Conservation (phyloP, 92 coral and sea anemone genomes). For the Paragorgia papillata region DNA sequence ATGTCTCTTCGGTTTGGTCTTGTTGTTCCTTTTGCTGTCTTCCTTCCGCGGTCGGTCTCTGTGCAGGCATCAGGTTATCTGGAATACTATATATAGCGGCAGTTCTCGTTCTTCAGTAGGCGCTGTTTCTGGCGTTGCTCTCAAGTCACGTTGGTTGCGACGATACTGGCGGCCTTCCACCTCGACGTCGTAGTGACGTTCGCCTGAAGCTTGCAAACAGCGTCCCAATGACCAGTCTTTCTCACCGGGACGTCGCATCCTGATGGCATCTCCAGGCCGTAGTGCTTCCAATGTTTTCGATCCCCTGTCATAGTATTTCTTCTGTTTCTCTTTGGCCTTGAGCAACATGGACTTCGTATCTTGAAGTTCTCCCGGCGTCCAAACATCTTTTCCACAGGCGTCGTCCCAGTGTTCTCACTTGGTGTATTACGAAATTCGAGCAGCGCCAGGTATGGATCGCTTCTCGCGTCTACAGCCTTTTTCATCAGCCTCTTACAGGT, state of each 20-base stretch:
- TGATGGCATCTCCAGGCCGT: slow-evolving; percentile 16
- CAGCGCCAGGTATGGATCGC: background rate
- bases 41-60: background rate
- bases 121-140: slow-evolving; percentile 18
- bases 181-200: slow-evolving; percentile 18
- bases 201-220: slow-evolving; percentile 1
- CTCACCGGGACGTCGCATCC: slow-evolving; percentile 18
- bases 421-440: slow-evolving; percentile 12
- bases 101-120: background rate
- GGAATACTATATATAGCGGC: background rate
- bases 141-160: slow-evolving; percentile 10
- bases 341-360: no score
- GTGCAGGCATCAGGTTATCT: background rate
- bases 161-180: slow-evolving; percentile 20
- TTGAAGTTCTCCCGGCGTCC: no score
- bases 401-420: background rate
- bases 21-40: no score
- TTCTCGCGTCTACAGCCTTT: background rate
- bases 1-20: no score
- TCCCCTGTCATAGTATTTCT: slow-evolving; percentile 14
- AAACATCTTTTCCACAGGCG: background rate
- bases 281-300: background rate
- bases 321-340: background rate
- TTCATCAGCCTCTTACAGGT: background rate
- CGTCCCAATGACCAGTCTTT: slow-evolving; percentile 20